These are phyloP conservation scores for Lampris incognitus DNA, from an alignment of 2,113 vertebrate genomes.

Conservation along the genomic window DNA sequence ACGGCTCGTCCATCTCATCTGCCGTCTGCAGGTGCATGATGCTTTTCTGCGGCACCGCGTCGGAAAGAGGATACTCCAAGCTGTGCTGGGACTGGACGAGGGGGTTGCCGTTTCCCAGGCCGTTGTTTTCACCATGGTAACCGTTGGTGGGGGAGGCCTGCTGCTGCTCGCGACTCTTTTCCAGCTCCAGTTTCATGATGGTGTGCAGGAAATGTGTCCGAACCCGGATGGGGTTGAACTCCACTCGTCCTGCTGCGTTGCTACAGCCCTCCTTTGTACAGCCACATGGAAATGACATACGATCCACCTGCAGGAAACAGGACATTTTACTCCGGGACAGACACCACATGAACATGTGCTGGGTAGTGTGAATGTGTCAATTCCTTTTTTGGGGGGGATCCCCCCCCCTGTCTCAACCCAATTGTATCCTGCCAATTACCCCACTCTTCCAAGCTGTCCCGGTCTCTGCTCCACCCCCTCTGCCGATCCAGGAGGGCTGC, in stretches of 20 bases:
- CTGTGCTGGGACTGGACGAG: slow-evolving; percentile 86
- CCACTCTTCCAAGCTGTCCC: too few species aligned
- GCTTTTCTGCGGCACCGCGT: slow-evolving; percentile 85
- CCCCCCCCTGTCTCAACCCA: too few species aligned
- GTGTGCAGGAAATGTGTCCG: slow-evolving; percentile 99
- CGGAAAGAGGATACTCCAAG: slow-evolving; percentile 89
- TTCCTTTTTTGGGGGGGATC: too few species aligned
- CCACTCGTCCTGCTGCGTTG: slow-evolving; percentile 95
- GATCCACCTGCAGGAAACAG: slow-evolving; percentile 90
- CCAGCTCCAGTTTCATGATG: slow-evolving; percentile 98
- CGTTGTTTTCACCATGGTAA: slow-evolving; percentile 86
- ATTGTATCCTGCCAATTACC: too few species aligned
- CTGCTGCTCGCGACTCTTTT: slow-evolving; percentile 96
- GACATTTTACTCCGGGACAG: slow-evolving; percentile 5
- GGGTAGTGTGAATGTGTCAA: background rate
- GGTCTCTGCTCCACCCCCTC: too few species aligned
- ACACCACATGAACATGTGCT: slow-evolving; percentile 1
- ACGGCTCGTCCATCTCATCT: slow-evolving; percentile 88
- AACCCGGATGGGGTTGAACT: slow-evolving; percentile 99
- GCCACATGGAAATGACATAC: slow-evolving; percentile 98
- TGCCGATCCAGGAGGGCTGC: too few species aligned
- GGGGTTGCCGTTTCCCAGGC: slow-evolving; percentile 83
- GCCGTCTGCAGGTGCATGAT: slow-evolving; percentile 90
- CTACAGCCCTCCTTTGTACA: slow-evolving; percentile 98
- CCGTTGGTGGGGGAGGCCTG: slow-evolving; percentile 85